These are phyloP conservation scores for Phylloscopus trochilus DNA, from an alignment of 2,113 vertebrate genomes.

Conservation along the genomic window DNA sequence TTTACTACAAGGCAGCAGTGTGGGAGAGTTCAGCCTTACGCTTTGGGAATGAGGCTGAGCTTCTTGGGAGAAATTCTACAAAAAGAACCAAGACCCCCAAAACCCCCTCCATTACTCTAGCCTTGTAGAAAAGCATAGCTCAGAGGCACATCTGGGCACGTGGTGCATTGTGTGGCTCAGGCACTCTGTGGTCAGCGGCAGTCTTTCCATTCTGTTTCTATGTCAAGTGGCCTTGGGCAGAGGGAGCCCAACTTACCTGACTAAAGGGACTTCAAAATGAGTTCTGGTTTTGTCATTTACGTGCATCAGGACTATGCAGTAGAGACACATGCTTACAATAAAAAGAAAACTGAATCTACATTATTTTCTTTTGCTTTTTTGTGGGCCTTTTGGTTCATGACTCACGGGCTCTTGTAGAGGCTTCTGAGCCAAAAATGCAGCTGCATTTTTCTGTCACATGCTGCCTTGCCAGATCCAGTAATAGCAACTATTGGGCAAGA, in stretches of 20 bases:
- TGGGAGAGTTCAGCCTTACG: fast-evolving
- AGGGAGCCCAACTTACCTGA: background rate
- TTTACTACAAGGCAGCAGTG: fast-evolving
- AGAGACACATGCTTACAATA: constrained; percentile 30
- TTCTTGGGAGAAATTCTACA: background rate
- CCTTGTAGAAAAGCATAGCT: background rate
- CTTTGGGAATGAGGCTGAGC: background rate
- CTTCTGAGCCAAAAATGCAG: constrained; percentile 3
- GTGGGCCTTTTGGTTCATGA: constrained; percentile 40
- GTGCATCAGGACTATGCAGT: background rate
- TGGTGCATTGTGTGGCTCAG: background rate
- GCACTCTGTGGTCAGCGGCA: background rate
- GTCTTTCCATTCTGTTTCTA: background rate
- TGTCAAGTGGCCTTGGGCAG: background rate
- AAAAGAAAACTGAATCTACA: constrained; percentile 40
- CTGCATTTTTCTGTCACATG: constrained; percentile 46
- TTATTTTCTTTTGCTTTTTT: constrained; percentile 58
- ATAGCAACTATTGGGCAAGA: constrained; percentile 36
- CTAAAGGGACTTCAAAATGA: background rate
- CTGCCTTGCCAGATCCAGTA: constrained; percentile 29
- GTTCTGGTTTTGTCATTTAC: background rate
- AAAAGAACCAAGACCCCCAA: background rate
- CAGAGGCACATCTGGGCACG: background rate
- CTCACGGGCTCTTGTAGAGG: background rate
- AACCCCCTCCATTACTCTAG: fast-evolving